Conservation (phyloP, 30 jellyfish, hydroid and myxozoan species). For the Cassiopea andromeda region DNA sequence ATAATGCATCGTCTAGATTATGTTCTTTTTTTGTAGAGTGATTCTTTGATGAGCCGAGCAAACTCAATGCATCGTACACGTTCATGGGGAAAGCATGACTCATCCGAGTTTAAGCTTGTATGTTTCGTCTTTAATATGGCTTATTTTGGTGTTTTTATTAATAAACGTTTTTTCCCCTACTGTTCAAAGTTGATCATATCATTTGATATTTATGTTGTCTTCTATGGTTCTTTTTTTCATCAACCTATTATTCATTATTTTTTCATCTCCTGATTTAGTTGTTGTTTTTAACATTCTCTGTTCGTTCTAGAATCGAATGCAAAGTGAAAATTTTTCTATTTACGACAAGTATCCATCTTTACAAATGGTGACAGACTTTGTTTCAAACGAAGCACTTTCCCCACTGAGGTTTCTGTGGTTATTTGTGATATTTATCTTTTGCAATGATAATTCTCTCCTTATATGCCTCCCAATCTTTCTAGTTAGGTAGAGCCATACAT, state of each 20-base stretch:
- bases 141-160: background rate
- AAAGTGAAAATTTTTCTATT: slow-evolving; percentile 49
- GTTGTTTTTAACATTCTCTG: background rate
- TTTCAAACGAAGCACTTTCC: slow-evolving; percentile 68
- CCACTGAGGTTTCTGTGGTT: slow-evolving; percentile 39
- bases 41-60: slow-evolving; percentile 29
- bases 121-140: background rate
- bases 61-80: slow-evolving; percentile 57
- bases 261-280: background rate
- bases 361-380: slow-evolving; percentile 88
- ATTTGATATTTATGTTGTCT: background rate
- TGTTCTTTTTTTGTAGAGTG: background rate
- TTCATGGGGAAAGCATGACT: slow-evolving; percentile 87
- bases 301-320: slow-evolving; percentile 41
- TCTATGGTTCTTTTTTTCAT: background rate
- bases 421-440: background rate
- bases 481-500: no score
- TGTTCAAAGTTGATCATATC: background rate
- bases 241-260: background rate
- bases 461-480: no score
- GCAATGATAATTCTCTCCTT: no score
- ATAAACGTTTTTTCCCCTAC: background rate
- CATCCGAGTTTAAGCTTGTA: slow-evolving; percentile 56
- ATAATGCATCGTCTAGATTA: background rate
- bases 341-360: slow-evolving; percentile 90